Conservation (phyloP, 53 echinoderm and acorn worm species). For the Antedon mediterranea region DNA sequence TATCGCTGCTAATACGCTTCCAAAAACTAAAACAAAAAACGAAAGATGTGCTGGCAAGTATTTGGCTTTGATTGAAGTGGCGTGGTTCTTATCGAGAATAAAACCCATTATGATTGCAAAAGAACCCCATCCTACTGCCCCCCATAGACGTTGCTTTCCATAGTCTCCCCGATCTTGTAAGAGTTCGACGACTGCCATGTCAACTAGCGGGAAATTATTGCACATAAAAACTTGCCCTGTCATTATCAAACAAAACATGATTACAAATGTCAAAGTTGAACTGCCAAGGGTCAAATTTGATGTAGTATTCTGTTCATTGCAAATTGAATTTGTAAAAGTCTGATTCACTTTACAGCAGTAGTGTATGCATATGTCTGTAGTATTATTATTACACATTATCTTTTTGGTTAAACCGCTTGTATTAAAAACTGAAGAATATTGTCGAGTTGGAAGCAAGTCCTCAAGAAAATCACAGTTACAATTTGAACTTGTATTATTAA, state of each 20-base stretch:
- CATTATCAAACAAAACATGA: slow-evolving; percentile 42
- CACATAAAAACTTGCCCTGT: slow-evolving; percentile 57
- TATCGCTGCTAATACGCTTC: slow-evolving; percentile 4
- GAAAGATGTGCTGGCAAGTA: slow-evolving; percentile 48
- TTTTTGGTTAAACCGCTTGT: too few relatives aligned
- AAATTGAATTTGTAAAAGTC: too few relatives aligned
- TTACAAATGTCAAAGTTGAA: slow-evolving; percentile 30
- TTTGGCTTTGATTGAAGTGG: slow-evolving; percentile 9
- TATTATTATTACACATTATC: too few relatives aligned
- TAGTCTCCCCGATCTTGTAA: slow-evolving; percentile 46
- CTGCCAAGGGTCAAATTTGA: too few relatives aligned
- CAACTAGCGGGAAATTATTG: slow-evolving; percentile 65
- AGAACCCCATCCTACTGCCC: slow-evolving; percentile 66
- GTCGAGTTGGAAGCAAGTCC: too few relatives aligned
- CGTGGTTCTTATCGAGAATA: slow-evolving; percentile 30
- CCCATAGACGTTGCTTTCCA: slow-evolving; percentile 64
- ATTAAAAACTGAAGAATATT: too few relatives aligned
- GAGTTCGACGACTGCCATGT: slow-evolving; percentile 55
- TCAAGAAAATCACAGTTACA: too few relatives aligned
- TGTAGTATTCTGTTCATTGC: too few relatives aligned
- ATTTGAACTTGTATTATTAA: too few relatives aligned
- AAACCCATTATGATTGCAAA: slow-evolving; percentile 56
- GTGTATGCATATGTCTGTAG: too few relatives aligned
- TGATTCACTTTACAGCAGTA: neutral
- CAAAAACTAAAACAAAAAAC: slow-evolving; percentile 26